Base-by-base conservation (phyloP, 1,140 invertebrate species). In the Drosophila ficusphila region DNA sequence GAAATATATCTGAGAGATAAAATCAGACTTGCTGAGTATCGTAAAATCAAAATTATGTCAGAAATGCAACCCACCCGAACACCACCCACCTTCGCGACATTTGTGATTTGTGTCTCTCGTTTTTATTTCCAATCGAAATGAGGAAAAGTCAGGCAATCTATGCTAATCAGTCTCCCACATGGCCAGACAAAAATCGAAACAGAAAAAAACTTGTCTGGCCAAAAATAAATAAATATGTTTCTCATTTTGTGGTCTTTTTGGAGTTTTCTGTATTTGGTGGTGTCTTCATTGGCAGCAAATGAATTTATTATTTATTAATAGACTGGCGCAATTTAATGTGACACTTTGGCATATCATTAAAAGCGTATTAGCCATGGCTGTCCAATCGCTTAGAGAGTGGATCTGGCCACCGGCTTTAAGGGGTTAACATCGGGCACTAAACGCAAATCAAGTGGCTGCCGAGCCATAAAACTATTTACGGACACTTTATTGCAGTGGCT, bases 141-240 rank as follows among this genome's bases (percentile, higher is more conserved):
- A 54, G 18, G 31, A 65, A 73, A 61, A 60, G 34, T 27, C 46
- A 34, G 54, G 61, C 70, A 51, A 42, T 68, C 34, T 71, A 88
- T 86, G 82, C 78, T 88, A 88, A 88, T 82, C 82, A 88, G 71
- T 64, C 82, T 88, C 82, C 82, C 82, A 88, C 82, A 88, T 82
- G 64, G 82, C 68, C 73, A 77, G 68, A 88, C 73, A 44, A 33
- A 56, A 7, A 56, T 12, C 41, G 41, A 44, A 44, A 44, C n/a
- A 34, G 39, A 56, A 34, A 29, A 41, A 18, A 60, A 86, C 68
- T 70, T 41, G 82, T 82, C 74, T 82, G 44, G 25, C 82, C 82
- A 86, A 86, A 86, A 88, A 86, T 88, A 86, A 88, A 86, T 88
- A 82, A 77, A 82, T 52, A 25, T 72, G 41, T 62, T 44, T 44